Base-by-base conservation (phyloP, 2,797 vertebrate species). In the Pygocentrus nattereri region DNA sequence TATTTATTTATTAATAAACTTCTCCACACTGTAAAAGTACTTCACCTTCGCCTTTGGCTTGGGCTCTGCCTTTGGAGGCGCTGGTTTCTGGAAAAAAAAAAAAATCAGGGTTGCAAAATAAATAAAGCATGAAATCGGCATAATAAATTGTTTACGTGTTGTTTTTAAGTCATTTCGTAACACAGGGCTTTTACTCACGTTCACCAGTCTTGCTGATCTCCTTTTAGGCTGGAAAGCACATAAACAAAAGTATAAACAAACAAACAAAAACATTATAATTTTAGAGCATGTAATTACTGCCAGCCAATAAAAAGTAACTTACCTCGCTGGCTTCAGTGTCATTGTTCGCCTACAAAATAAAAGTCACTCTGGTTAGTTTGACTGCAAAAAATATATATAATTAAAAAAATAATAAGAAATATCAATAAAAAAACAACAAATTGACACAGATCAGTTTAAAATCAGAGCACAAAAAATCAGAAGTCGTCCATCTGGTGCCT, bases 121-220 rank as follows among this genome's bases (percentile, higher is more conserved):
- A 10, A 81, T 23, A 50, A 27, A 18, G 59, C 47, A 11, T 54
- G 19, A 31, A 31, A 52, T 21, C n/a, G 52, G 69, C 49, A 44
- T 23, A 71, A 25, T 13, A 19, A 27, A 16, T 27, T 49, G 23
- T 4, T 10, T 25, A 6, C 21, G 71, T 23, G 6, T 1, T 3
- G 21, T 49, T 69, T 69, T 3, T 30, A 54, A 72, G 27, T 13
- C 0, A n/a, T 15, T n/a, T 16, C 52, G 5, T 50, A 21, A 71
- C 19, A 6, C 31, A 12, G 0, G 23, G 0, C 38, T 7, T 44
- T 2, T 74, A 96, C 97, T 98, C 83, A 98, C 97, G 18, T 96
- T 94, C 47, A 91, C 94, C 91, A 98, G 88, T 87, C 97, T 93
- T 49, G 92, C 91, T 62, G 97, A 99, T 85, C 95, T 95, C 91